Evolutionary conservation across 2,888 invertebrate genomes (phyloP).

Genomic region (Drosophila antonietae): DNA sequence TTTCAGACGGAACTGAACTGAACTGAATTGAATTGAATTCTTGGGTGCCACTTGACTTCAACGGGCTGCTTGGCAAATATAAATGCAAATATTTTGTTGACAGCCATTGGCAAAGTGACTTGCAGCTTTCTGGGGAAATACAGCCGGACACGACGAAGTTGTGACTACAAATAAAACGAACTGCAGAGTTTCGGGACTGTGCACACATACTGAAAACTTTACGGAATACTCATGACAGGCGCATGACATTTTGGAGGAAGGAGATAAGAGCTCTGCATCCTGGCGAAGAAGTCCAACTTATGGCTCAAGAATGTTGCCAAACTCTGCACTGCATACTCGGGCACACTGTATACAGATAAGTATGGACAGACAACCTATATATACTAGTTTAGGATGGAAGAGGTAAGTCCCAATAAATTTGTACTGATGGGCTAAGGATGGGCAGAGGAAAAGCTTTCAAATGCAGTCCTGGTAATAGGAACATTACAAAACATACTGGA

Average conservation of each 20-base stretch:
- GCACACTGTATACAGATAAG: not conserved
- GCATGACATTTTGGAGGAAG: constrained; percentile 27
- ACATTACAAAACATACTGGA: constrained; percentile 15
- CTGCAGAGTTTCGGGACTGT: constrained; percentile 29
- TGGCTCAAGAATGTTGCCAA: not conserved
- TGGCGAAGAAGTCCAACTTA: constrained; percentile 5
- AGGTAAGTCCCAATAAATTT: constrained; percentile 18
- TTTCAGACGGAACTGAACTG: constrained; percentile 4
- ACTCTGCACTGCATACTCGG: constrained; percentile 4
- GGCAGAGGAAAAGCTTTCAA: constrained; percentile 4
- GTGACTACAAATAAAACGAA: constrained; percentile 35
- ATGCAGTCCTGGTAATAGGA: constrained; percentile 35
- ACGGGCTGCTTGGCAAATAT: constrained; percentile 44
- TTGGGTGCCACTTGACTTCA: constrained; percentile 29
- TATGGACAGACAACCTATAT: not conserved
- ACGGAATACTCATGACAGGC: constrained; percentile 29
- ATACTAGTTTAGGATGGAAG: not conserved
- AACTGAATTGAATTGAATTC: constrained; percentile 11
- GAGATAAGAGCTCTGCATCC: constrained; percentile 5
- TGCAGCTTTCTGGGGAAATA: constrained; percentile 54
- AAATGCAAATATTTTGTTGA: constrained; percentile 74
- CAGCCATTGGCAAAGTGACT: constrained; percentile 65
- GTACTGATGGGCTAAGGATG: constrained; percentile 3
- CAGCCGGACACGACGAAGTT: constrained; percentile 58
- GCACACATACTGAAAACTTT: constrained; percentile 41